phyloP scores from a whole-genome alignment of 2,113 vertebrate species.

The rabbit (Oryctolagus cuniculus) region DNA sequence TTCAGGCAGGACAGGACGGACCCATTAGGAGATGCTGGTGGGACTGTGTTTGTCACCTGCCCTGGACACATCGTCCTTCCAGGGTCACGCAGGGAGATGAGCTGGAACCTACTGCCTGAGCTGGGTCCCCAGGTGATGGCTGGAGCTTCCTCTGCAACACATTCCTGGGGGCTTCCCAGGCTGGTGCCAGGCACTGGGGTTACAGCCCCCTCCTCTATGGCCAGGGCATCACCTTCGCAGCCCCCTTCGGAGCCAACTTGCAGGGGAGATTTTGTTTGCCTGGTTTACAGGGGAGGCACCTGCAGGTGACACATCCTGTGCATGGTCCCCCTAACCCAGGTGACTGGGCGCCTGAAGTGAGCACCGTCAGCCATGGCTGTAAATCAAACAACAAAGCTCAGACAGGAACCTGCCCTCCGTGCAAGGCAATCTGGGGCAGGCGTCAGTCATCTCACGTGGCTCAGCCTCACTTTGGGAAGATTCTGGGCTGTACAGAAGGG shows the following conservation, averaged over 20 bases:
- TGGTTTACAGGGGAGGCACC: neutral
- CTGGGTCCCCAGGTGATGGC: too few relatives aligned
- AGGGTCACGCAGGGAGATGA: neutral
- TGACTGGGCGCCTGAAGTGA: too few relatives aligned
- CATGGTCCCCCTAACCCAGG: neutral
- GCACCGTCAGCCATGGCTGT: fast-evolving
- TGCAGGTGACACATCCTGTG: neutral
- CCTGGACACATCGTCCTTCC: neutral
- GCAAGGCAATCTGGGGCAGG: neutral
- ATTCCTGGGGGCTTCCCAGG: neutral
- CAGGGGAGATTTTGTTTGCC: neutral
- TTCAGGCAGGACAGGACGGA: neutral
- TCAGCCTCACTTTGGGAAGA: neutral
- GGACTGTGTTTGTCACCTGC: neutral
- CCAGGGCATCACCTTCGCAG: neutral
- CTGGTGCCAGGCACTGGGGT: neutral
- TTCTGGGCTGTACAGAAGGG: neutral
- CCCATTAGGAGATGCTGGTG: neutral
- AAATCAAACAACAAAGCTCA: neutral
- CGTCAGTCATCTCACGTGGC: neutral
- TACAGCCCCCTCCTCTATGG: neutral
- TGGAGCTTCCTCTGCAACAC: neutral
- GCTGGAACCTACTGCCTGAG: fast-evolving
- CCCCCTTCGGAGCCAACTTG: neutral
- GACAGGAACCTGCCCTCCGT: neutral